Percentiles rank a stretch among this genome's conserved stretches.
phyloP scores from a whole-genome alignment of 2,797 vertebrate genomes.

The Caiman crocodilus region DNA sequence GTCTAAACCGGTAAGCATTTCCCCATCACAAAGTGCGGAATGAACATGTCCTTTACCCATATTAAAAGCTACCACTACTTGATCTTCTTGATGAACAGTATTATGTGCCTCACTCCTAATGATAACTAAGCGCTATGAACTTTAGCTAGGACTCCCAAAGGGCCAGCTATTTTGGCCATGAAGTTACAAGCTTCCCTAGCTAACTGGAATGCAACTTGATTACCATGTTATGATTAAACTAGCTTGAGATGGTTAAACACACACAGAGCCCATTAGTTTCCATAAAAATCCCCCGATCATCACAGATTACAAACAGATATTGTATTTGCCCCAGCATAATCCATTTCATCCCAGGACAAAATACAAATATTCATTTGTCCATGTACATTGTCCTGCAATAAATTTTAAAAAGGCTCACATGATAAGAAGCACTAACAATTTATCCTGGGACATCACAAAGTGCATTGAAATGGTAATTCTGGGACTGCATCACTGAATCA shows the following conservation, averaged over 20 bases:
- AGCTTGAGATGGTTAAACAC: neutral
- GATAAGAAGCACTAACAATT: no score
- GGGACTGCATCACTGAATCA: no score
- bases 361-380: no score
- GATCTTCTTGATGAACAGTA: neutral
- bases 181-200: neutral
- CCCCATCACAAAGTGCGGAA: neutral
- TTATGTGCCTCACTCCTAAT: neutral
- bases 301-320: no score
- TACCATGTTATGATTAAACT: neutral
- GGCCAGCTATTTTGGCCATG: accelerated
- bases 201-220: neutral
- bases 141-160: neutral
- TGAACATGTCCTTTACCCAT: neutral
- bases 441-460: no score
- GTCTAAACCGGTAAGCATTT: neutral
- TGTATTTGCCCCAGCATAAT: no score
- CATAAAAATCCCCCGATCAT: neutral
- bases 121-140: neutral
- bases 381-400: no score
- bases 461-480: no score
- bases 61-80: neutral
- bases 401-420: no score
- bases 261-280: neutral
- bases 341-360: no score